Evolutionary conservation across 37 sponge, comb jelly and placozoan genomes (phyloP), one percentile per base, ranked within the genome.

Genomic region (Oopsacas minuta): DNA sequence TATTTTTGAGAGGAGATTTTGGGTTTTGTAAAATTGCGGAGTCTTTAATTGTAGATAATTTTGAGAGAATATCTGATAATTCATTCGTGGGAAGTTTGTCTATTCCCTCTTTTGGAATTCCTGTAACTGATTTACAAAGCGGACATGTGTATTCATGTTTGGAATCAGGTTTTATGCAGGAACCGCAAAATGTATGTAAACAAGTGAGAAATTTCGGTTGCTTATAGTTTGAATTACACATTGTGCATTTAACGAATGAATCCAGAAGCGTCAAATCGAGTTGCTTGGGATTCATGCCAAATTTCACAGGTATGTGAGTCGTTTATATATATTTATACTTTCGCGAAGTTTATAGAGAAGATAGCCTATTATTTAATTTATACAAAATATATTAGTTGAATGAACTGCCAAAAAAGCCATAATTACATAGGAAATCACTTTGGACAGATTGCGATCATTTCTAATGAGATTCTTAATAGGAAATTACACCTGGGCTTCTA

Each of bases 141-240:
- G 75, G 75, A 61, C 75, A 61, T 61, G 7, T 10, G 30, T 61
- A 61, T 25, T 61, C 30, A 7, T 61, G 75, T n/a, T 3, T 3
- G 22, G 32, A 25, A 5, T 61, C 75, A 20, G 28, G 28, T 61
- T 20, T 61, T 32, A 61, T 61, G 75, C 75, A 61, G 5, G 20
- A 10, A n/a, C 75, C 20, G 30, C 75, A 61, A n/a, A 61, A 61
- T 61, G 75, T 61, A n/a, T 61, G 75, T 34, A 61, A 34, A n/a
- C 75, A 61, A 34, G 20, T 10, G 75, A 61, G 75, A 61, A 61
- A 61, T 61, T 61, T 61, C 75, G 75, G 75, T 61, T 61, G 5
- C 28, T 10, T 61, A 12, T 20, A 61, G 75, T 61, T 61, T 25
- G 75, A 25, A 25, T 61, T 61, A 61, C 75, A 61, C 75, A 61